phyloP scores from a whole-genome alignment of 2,113 vertebrate genomes.

The Anoplopoma fimbria region DNA sequence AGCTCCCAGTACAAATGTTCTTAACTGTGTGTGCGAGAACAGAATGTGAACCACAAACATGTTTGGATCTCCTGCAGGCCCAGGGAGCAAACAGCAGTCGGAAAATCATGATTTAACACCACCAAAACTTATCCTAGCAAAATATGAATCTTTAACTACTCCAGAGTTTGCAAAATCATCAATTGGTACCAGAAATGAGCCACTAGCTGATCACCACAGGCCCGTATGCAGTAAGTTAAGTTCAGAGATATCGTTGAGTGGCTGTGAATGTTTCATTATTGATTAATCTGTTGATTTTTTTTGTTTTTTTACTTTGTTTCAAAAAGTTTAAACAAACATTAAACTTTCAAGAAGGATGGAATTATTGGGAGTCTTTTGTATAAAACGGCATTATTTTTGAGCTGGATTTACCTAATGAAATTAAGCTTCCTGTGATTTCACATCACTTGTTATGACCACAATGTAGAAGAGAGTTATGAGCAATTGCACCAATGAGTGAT shows the following conservation, averaged over 20 bases:
- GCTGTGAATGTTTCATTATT: neutral
- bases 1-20: constrained; percentile 54
- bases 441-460: neutral
- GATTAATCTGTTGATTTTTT: neutral
- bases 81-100: constrained; percentile 5
- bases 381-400: neutral
- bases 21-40: constrained; percentile 33
- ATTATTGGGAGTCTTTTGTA: neutral
- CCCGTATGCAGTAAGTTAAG: neutral
- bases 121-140: constrained; percentile 30
- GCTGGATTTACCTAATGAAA: neutral
- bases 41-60: constrained; percentile 40
- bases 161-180: no score
- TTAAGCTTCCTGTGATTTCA: neutral
- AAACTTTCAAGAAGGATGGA: neutral
- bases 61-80: constrained; percentile 11
- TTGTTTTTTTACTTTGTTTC: no score
- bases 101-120: constrained; percentile 26
- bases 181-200: constrained; percentile 17
- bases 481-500: neutral
- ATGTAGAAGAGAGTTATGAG: neutral
- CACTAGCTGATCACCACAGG: constrained; percentile 11
- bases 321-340: neutral
- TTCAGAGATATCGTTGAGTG: neutral
- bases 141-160: constrained; percentile 44